phyloP scores from a whole-genome alignment of 1,140 invertebrate genomes.

The Ceratitis capitata region DNA sequence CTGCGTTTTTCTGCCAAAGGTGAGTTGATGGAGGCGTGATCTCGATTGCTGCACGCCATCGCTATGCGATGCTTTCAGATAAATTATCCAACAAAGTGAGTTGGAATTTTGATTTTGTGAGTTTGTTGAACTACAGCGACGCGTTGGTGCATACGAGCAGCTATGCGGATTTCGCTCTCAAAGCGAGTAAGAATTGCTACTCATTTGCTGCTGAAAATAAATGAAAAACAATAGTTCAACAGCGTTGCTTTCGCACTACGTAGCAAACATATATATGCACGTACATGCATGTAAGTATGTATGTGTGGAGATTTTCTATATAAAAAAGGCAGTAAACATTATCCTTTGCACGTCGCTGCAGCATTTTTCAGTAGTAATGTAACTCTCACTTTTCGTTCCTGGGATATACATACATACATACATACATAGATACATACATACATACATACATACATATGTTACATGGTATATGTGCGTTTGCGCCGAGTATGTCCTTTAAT shows the following conservation, averaged over 20 bases:
- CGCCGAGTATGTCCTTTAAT: background rate
- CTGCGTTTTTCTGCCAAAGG: background rate
- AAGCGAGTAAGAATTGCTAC: background rate
- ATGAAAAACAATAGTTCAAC: background rate
- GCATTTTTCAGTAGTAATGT: slow-evolving; percentile 9
- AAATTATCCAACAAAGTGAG: background rate
- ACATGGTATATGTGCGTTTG: too few relatives aligned
- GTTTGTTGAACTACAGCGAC: slow-evolving; percentile 11
- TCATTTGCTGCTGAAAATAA: background rate
- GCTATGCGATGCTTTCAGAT: background rate
- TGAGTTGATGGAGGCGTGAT: slow-evolving; percentile 4
- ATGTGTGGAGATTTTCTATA: too few relatives aligned
- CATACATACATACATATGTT: too few relatives aligned
- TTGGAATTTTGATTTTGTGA: slow-evolving; percentile 32
- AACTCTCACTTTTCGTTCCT: slow-evolving; percentile 1
- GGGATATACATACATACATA: background rate
- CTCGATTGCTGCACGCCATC: background rate
- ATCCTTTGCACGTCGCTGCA: background rate
- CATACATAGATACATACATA: too few relatives aligned
- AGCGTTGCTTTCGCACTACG: too few relatives aligned
- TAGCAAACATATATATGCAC: background rate
- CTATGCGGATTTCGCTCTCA: background rate
- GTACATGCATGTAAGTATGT: too few relatives aligned
- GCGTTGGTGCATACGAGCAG: background rate
- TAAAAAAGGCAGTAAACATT: background rate